phyloP scores from a whole-genome alignment of 2,888 invertebrate genomes.

The Crepidodera aurea region DNA sequence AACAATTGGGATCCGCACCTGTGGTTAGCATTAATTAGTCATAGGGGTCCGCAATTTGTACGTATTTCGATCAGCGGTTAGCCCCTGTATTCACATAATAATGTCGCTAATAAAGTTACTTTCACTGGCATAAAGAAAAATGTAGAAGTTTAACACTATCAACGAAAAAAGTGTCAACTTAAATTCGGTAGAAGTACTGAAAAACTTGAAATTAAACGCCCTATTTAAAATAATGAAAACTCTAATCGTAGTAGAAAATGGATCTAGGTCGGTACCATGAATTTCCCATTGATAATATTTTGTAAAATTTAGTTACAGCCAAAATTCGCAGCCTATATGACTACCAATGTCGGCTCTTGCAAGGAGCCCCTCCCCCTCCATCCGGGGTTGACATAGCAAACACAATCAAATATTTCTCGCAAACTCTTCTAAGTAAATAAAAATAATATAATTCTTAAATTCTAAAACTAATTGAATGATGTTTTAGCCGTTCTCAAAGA shows the following conservation, averaged over 20 bases:
- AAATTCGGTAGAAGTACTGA: too few relatives aligned
- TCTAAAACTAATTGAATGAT: conserved; percentile 3
- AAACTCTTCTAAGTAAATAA: conserved; percentile 86
- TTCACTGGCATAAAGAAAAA: too few relatives aligned
- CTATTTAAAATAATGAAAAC: conserved; percentile 1
- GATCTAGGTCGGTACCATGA: conserved; percentile 36
- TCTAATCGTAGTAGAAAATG: conserved; percentile 6
- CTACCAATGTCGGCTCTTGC: conserved; percentile 90
- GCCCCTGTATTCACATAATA: too few relatives aligned
- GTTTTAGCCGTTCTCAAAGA: conserved; percentile 91
- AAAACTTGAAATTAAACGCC: too few relatives aligned
- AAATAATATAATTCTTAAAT: neutral
- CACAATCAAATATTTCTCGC: conserved; percentile 97
- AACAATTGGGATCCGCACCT: too few relatives aligned
- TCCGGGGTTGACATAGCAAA: conserved; percentile 96
- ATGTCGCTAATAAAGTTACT: too few relatives aligned
- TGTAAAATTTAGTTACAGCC: conserved; percentile 80
- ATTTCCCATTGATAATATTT: conserved; percentile 18
- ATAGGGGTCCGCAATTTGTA: too few relatives aligned
- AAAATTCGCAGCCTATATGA: conserved; percentile 98
- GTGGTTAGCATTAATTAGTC: too few relatives aligned
- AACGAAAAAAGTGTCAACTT: too few relatives aligned
- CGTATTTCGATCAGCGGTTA: too few relatives aligned
- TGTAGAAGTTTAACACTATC: too few relatives aligned
- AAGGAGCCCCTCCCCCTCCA: conserved; percentile 90